phyloP scores from a whole-genome alignment of 2,113 vertebrate genomes.

The Phainopepla nitens region DNA sequence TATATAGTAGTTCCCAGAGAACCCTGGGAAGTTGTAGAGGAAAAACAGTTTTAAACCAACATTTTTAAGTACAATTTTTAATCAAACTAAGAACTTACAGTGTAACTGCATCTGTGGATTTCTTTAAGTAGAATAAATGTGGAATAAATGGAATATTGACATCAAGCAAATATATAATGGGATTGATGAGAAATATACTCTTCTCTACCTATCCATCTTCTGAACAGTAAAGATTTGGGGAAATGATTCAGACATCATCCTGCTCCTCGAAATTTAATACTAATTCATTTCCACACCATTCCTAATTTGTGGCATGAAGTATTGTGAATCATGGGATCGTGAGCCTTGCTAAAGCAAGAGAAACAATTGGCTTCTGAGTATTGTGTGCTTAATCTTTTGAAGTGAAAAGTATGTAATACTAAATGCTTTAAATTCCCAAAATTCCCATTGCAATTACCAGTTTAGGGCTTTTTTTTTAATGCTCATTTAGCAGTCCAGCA shows the following conservation, averaged over 20 bases:
- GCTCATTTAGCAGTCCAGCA: background rate
- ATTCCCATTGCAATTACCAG: background rate
- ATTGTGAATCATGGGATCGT: background rate
- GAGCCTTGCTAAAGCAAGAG: background rate
- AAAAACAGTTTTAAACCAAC: slow-evolving; percentile 23
- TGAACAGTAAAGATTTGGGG: background rate
- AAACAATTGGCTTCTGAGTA: background rate
- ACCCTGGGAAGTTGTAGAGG: background rate
- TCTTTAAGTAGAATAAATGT: background rate
- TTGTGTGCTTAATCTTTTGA: background rate
- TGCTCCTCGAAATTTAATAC: background rate
- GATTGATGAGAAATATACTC: background rate
- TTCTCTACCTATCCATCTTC: background rate
- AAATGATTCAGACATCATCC: background rate
- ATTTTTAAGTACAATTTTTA: background rate
- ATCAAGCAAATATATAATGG: background rate
- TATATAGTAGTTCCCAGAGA: slow-evolving; percentile 2
- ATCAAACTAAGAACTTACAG: background rate
- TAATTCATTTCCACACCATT: background rate
- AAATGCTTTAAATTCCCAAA: background rate
- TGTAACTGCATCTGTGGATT: background rate
- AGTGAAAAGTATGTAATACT: background rate
- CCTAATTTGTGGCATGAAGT: background rate
- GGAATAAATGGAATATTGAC: background rate
- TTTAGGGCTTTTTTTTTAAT: background rate